These are phyloP conservation scores for Oryzias curvinotus DNA, from an alignment of 2,113 vertebrate genomes.

Conservation along the genomic window DNA sequence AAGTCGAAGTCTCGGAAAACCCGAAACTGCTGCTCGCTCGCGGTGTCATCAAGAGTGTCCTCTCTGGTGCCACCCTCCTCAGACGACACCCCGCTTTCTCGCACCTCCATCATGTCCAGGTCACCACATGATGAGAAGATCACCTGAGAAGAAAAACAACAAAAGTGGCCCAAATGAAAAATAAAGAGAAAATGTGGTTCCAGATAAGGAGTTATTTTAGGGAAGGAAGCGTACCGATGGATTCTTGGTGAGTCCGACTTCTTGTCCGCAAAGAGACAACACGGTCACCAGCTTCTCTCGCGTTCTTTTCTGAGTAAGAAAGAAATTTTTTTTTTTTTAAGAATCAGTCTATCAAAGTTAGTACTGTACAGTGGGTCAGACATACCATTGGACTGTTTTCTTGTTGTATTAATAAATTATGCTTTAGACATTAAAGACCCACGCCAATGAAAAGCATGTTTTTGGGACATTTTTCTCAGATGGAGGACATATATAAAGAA, in stretches of 20 bases:
- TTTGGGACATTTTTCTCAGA: too few relatives aligned
- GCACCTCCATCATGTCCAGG: constrained; percentile 95
- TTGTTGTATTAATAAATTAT: too few relatives aligned
- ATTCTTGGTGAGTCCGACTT: constrained; percentile 97
- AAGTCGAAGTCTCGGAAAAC: constrained; percentile 99
- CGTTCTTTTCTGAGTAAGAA: constrained; percentile 89
- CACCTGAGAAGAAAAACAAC: constrained; percentile 75
- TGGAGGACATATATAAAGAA: too few relatives aligned
- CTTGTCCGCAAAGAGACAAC: constrained; percentile 95
- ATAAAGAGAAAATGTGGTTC: background rate
- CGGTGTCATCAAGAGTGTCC: constrained; percentile 94
- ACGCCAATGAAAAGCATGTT: too few relatives aligned
- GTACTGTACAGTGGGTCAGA: too few relatives aligned
- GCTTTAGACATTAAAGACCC: too few relatives aligned
- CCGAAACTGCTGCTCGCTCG: constrained; percentile 96
- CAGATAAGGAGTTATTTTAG: background rate
- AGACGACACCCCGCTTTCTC: constrained; percentile 91
- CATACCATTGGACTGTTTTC: too few relatives aligned
- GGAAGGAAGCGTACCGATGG: constrained; percentile 86
- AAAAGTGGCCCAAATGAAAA: background rate
- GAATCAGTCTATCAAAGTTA: too few relatives aligned
- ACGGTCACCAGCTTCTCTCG: constrained; percentile 97
- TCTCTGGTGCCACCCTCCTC: constrained; percentile 92
- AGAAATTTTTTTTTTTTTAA: background rate
- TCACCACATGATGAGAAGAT: constrained; percentile 99